These are phyloP conservation scores for Magallana ariakensis DNA, from an alignment of 1,140 invertebrate species.

Conservation along the genomic window DNA sequence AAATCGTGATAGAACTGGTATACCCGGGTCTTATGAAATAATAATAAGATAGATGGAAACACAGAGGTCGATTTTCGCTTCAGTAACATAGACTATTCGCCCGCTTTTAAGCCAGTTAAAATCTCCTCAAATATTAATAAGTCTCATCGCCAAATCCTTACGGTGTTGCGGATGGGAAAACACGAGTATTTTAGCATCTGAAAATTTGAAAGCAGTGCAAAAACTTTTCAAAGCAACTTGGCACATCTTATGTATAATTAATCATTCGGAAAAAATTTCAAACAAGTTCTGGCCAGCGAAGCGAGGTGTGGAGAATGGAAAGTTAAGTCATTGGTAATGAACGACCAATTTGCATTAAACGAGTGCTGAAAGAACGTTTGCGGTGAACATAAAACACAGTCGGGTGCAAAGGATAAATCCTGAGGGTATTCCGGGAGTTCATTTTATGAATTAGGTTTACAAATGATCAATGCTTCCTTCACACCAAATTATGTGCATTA, in stretches of 20 bases:
- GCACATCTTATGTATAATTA: constrained; percentile 37
- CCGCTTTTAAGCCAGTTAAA: constrained; percentile 33
- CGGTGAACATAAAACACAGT: not conserved
- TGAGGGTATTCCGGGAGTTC: not conserved
- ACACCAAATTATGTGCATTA: no score
- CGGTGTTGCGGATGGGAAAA: constrained; percentile 18
- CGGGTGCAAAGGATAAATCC: not conserved
- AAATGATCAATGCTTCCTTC: not conserved
- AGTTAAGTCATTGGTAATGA: constrained; percentile 15
- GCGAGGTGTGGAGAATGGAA: not conserved
- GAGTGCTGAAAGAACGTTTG: not conserved
- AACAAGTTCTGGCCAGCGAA: constrained; percentile 15
- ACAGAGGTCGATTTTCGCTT: not conserved
- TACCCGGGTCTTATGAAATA: constrained; percentile 23
- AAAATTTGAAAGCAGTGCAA: constrained; percentile 32
- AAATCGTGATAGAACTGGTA: not conserved
- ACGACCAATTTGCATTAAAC: constrained; percentile 27
- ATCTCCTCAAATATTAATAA: constrained; percentile 36
- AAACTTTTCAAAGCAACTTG: constrained; percentile 17
- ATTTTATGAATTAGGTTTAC: not conserved
- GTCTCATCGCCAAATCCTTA: not conserved
- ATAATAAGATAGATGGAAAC: constrained; percentile 34
- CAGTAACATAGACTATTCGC: not conserved
- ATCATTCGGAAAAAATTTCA: not conserved
- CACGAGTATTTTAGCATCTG: not conserved